These are phyloP conservation scores for Limnodromus scolopaceus DNA, from an alignment of 2,797 vertebrate species.

Conservation along the genomic window DNA sequence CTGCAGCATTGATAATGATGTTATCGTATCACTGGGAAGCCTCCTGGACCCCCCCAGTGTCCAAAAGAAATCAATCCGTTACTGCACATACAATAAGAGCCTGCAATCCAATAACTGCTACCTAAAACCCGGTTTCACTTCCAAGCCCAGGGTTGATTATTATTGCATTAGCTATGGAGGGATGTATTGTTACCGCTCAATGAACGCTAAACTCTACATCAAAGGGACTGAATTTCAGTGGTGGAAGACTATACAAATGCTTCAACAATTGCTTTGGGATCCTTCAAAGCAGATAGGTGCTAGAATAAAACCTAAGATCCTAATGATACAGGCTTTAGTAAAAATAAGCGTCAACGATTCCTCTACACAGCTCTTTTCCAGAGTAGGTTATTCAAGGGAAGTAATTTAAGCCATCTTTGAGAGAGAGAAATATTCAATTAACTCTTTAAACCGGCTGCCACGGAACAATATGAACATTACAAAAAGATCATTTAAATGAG, in stretches of 20 bases:
- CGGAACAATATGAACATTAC: neutral
- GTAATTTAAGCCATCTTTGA: neutral
- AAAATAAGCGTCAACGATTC: neutral
- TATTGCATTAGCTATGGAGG: constrained; percentile 39
- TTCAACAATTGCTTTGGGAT: neutral
- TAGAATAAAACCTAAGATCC: neutral
- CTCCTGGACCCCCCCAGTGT: neutral
- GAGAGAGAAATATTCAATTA: constrained; percentile 15
- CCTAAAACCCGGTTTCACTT: neutral
- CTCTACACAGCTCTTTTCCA: neutral
- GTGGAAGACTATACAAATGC: neutral
- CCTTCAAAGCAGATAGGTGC: neutral
- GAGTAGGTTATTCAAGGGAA: neutral
- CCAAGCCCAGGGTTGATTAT: constrained; percentile 32
- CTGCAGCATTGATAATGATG: accelerated
- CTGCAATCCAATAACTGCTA: constrained; percentile 47
- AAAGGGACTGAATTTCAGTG: neutral
- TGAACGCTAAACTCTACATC: neutral
- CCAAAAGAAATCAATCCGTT: neutral
- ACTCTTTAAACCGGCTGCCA: neutral
- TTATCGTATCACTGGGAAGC: neutral
- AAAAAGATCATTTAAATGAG: neutral
- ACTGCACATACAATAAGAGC: neutral
- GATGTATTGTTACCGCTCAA: neutral
- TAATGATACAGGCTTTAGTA: neutral